Conservation (phyloP, 2,888 invertebrate genomes). For the Pecten maximus region DNA sequence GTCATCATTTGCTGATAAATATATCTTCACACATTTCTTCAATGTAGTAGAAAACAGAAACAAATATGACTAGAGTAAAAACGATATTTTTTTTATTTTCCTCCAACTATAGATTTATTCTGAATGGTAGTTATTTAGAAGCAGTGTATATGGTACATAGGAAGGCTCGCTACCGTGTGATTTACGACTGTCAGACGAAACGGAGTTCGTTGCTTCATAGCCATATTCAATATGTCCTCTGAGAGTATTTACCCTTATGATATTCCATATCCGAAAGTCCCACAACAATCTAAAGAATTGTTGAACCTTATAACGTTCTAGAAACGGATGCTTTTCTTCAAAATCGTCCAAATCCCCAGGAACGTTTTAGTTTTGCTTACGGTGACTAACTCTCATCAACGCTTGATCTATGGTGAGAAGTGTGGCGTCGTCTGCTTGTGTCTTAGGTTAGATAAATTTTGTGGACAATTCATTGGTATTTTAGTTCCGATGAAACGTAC, state of each 20-base stretch:
- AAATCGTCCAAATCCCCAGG: conserved; percentile 19
- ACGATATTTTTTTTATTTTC: background rate
- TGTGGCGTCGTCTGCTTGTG: conserved; percentile 23
- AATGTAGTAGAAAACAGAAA: background rate
- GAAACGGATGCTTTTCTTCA: conserved; percentile 9
- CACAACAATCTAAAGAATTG: conserved; percentile 20
- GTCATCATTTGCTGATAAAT: background rate
- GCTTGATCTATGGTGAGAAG: background rate
- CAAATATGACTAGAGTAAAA: background rate
- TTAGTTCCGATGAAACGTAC: conserved; percentile 4
- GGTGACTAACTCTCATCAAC: background rate
- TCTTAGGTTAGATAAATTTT: background rate
- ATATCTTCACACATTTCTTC: background rate
- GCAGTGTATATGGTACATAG: background rate
- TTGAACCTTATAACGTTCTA: conserved; percentile 3
- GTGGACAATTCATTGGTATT: background rate
- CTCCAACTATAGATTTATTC: background rate
- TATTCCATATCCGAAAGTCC: background rate
- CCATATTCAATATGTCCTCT: background rate
- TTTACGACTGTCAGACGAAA: background rate
- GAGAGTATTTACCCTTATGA: background rate
- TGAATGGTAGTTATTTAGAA: background rate
- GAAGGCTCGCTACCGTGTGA: background rate
- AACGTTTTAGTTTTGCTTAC: conserved; percentile 19
- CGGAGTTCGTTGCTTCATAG: background rate